phyloP scores from a whole-genome alignment of 2,113 vertebrate genomes.

The Petrocephalus zakoni region DNA sequence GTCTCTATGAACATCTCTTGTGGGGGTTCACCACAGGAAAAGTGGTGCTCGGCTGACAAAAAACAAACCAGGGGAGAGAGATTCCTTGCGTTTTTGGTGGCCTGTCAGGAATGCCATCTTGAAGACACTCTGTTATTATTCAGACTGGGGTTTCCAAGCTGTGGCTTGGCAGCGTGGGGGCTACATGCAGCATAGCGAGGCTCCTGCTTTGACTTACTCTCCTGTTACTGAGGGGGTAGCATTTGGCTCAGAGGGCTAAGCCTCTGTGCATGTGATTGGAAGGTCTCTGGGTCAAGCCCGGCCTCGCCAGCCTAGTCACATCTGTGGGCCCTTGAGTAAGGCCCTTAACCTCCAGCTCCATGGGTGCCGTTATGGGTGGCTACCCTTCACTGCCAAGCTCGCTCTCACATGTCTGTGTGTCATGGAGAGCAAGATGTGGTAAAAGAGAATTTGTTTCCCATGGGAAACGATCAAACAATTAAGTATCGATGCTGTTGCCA shows the following conservation, averaged over 20 bases:
- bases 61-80: not conserved
- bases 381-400: too few relatives aligned
- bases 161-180: not conserved
- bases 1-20: not conserved
- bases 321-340: not conserved
- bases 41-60: not conserved
- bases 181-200: not conserved
- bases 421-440: too few relatives aligned
- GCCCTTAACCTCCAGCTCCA: not conserved
- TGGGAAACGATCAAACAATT: too few relatives aligned
- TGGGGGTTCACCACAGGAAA: not conserved
- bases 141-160: not conserved
- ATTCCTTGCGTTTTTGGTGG: conserved; percentile 3
- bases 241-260: not conserved
- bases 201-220: not conserved
- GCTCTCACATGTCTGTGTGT: too few relatives aligned
- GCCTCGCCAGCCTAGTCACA: not conserved
- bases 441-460: too few relatives aligned
- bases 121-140: conserved; percentile 7
- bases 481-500: not conserved
- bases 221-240: not conserved
- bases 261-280: not conserved
- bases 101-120: not conserved
- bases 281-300: too few relatives aligned
- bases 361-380: not conserved